These are phyloP conservation scores for Anarhynchus alexandrinus DNA, from an alignment of 2,113 vertebrate species.

Conservation along the genomic window DNA sequence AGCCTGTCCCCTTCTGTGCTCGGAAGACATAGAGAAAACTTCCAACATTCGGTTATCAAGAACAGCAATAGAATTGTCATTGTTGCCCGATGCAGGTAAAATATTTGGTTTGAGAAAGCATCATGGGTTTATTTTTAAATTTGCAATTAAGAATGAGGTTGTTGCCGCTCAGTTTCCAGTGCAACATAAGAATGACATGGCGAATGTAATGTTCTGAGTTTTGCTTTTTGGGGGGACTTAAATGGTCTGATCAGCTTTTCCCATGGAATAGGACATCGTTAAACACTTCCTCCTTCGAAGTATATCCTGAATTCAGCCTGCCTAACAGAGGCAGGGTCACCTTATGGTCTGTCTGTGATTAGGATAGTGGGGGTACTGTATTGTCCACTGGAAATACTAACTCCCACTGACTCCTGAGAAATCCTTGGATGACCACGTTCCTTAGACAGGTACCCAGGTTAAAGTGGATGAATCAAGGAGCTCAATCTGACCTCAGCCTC, in stretches of 20 bases:
- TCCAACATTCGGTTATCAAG: background rate
- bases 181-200: background rate
- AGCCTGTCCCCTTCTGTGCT: background rate
- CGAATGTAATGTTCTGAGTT: background rate
- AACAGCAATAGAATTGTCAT: background rate
- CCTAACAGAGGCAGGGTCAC: background rate
- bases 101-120: background rate
- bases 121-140: background rate
- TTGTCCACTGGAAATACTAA: background rate
- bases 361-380: background rate
- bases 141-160: background rate
- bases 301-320: background rate
- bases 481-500: background rate
- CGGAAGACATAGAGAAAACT: background rate
- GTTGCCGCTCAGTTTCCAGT: background rate
- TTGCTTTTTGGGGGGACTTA: fast-evolving
- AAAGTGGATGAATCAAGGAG: background rate
- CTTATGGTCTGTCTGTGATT: background rate
- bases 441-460: background rate
- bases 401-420: background rate
- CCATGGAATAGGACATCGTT: background rate
- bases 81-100: background rate
- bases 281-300: background rate
- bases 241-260: background rate
- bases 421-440: background rate